phyloP scores from a whole-genome alignment of 2,888 invertebrate genomes.

The Trachelus troglodyta region DNA sequence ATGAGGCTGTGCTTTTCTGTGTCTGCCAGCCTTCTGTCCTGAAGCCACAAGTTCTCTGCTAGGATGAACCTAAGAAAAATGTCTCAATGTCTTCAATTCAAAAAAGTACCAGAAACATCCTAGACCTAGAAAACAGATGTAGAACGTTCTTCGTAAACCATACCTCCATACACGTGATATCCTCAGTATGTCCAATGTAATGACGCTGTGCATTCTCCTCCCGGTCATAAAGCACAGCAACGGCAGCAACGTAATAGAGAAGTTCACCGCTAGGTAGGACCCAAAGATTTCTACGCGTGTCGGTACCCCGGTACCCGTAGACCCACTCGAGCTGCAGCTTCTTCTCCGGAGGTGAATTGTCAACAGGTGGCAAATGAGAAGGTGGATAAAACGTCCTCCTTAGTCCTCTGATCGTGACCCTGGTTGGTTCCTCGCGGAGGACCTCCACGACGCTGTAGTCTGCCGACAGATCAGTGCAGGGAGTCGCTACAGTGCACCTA shows the following conservation, averaged over 20 bases:
- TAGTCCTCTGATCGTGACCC: constrained; percentile 85
- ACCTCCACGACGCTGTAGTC: constrained; percentile 88
- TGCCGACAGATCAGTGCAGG: constrained; percentile 48
- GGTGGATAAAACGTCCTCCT: constrained; percentile 89
- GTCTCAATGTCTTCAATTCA: neutral
- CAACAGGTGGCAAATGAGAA: constrained; percentile 84
- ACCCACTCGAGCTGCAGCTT: constrained; percentile 93
- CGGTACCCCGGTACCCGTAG: constrained; percentile 95
- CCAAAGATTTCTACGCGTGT: constrained; percentile 90
- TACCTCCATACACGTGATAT: constrained; percentile 85
- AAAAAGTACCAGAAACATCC: neutral
- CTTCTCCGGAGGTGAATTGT: constrained; percentile 89
- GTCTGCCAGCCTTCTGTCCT: constrained; percentile 87
- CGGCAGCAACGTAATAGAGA: constrained; percentile 91
- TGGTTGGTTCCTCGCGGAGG: constrained; percentile 85
- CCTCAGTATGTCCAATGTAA: constrained; percentile 92
- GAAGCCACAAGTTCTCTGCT: constrained; percentile 90
- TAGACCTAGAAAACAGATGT: constrained; percentile 16
- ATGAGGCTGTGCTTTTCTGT: constrained; percentile 87
- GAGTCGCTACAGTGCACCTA: neutral
- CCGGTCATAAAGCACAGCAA: constrained; percentile 88
- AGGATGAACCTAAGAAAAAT: constrained; percentile 74
- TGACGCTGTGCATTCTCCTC: constrained; percentile 90
- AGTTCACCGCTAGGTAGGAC: constrained; percentile 93
- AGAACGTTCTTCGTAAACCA: constrained; percentile 31